Percentiles rank a stretch among this genome's conserved stretches.
Conservation (phyloP, 1,140 invertebrate genomes). For the Psilanteris sp. region DNA sequence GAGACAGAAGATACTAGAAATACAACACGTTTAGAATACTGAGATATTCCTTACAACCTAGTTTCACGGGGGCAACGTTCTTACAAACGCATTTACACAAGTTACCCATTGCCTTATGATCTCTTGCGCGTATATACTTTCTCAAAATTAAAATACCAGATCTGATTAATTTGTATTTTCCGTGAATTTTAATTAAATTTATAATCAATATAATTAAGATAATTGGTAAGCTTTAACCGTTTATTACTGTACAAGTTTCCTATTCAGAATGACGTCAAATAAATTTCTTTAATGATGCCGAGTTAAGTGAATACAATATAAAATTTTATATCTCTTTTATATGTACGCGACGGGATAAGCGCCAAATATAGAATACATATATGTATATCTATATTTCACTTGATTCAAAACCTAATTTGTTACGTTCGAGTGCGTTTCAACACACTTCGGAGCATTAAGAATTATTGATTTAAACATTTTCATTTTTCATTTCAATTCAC, state of each 20-base stretch:
- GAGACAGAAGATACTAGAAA: constrained; percentile 47
- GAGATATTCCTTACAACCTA: constrained; percentile 57
- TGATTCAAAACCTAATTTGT: no score
- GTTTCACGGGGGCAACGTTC: constrained; percentile 55
- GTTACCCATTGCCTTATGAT: constrained; percentile 10
- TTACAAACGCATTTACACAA: constrained; percentile 46
- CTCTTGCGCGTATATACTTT: constrained; percentile 28
- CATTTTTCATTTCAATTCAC: no score
- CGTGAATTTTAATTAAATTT: constrained; percentile 32
- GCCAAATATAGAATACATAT: no score
- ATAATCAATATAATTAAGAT: constrained; percentile 28
- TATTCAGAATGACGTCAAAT: constrained; percentile 7
- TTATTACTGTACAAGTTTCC: constrained; percentile 1
- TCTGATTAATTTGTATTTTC: constrained; percentile 33
- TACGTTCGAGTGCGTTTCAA: no score
- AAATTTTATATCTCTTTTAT: no score
- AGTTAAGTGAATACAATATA: no score
- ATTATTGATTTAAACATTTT: no score
- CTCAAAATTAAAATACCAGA: constrained; percentile 37
- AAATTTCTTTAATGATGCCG: constrained; percentile 7
- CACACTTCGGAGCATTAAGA: no score
- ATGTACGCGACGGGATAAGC: no score
- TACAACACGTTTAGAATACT: constrained; percentile 45
- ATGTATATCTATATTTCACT: no score
- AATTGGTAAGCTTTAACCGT: constrained; percentile 16